phyloP scores from a whole-genome alignment of 2,113 vertebrate genomes.

The Stegostoma tigrinum region DNA sequence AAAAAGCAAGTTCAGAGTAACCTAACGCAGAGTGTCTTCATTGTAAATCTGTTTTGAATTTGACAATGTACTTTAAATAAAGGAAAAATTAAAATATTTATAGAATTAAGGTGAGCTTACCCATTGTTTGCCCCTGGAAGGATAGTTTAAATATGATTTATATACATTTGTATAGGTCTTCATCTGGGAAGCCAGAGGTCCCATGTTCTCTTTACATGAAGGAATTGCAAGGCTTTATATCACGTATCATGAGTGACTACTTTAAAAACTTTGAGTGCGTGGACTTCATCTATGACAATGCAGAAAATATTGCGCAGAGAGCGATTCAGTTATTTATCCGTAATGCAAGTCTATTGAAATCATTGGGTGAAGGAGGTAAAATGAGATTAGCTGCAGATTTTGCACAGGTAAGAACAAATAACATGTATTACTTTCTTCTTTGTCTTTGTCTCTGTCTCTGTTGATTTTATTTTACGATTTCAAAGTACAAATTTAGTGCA shows the following conservation, averaged over 20 bases:
- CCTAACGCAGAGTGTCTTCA: not conserved
- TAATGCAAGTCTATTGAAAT: conserved; percentile 77
- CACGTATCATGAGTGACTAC: conserved; percentile 84
- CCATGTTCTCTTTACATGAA: conserved; percentile 97
- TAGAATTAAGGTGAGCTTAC: not conserved
- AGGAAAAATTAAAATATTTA: not conserved
- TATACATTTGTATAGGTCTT: conserved; percentile 55
- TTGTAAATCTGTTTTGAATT: not conserved
- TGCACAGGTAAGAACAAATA: conserved; percentile 69
- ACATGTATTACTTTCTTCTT: not conserved
- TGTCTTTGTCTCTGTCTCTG: not conserved
- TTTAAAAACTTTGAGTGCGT: conserved; percentile 83
- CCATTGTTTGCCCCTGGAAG: not conserved
- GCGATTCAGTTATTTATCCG: conserved; percentile 83
- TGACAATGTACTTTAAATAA: not conserved
- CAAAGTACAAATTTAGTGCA: not conserved
- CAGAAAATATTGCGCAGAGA: conserved; percentile 78
- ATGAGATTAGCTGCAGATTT: conserved; percentile 90
- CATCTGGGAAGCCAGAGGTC: conserved; percentile 73
- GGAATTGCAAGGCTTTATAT: conserved; percentile 90
- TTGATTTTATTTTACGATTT: conserved; percentile 3
- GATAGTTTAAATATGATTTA: not conserved
- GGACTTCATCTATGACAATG: conserved; percentile 86
- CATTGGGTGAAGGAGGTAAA: conserved; percentile 87
- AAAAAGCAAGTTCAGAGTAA: not conserved